Percentiles rank a stretch among this genome's conserved stretches.
Evolutionary conservation across 1,140 invertebrate species (phyloP).

Genomic region (Drosophila fuyamai): DNA sequence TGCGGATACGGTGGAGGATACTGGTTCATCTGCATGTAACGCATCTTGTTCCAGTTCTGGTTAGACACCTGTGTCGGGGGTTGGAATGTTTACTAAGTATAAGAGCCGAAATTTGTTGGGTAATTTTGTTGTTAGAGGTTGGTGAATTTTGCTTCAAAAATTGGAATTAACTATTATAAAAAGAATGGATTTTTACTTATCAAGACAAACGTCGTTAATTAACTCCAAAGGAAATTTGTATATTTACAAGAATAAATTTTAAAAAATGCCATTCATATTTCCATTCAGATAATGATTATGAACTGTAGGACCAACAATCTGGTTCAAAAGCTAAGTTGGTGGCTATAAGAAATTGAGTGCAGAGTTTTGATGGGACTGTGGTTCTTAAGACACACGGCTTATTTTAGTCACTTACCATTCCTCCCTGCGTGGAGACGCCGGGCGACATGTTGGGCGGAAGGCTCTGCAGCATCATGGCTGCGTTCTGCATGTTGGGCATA

Average conservation of each 20-base stretch:
- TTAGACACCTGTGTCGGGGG: constrained; percentile 57
- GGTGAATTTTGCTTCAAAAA: too few relatives aligned
- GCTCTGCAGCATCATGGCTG: constrained; percentile 77
- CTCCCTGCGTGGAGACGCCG: constrained; percentile 85
- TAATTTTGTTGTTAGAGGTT: background rate
- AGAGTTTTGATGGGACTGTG: background rate
- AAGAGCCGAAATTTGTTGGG: background rate
- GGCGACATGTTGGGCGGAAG: constrained; percentile 69
- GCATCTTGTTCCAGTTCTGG: constrained; percentile 81
- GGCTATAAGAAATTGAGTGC: too few relatives aligned
- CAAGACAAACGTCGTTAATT: too few relatives aligned
- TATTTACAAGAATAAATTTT: too few relatives aligned
- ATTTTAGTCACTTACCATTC: constrained; percentile 78
- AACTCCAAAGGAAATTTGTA: too few relatives aligned
- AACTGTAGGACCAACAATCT: too few relatives aligned
- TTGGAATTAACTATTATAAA: too few relatives aligned
- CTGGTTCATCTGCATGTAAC: constrained; percentile 76
- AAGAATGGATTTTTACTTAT: too few relatives aligned
- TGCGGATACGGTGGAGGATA: constrained; percentile 83
- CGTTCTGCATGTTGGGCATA: constrained; percentile 79
- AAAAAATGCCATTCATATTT: too few relatives aligned
- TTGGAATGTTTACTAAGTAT: constrained; percentile 4
- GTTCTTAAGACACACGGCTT: background rate
- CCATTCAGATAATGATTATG: too few relatives aligned
- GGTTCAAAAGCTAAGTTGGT: too few relatives aligned